phyloP scores from a whole-genome alignment of 1,140 invertebrate species.

The Dendroctonus ponderosae region DNA sequence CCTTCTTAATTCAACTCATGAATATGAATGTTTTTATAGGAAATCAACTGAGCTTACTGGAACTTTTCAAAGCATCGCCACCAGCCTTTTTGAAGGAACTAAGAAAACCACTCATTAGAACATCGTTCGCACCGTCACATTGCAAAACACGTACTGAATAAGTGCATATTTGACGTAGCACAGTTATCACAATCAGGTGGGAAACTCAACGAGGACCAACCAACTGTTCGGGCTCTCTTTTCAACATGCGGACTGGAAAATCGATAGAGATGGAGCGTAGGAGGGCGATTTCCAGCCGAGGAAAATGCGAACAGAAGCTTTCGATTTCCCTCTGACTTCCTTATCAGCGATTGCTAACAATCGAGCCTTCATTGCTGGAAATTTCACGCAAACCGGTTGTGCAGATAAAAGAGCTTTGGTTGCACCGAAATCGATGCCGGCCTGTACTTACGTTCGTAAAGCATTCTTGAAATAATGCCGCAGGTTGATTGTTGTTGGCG shows the following conservation, averaged over 20 bases:
- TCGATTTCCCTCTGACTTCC: too few species aligned
- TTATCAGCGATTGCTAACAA: too few species aligned
- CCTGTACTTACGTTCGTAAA: constrained; percentile 43
- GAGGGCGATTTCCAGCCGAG: too few species aligned
- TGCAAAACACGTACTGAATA: constrained; percentile 29
- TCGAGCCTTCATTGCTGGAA: too few species aligned
- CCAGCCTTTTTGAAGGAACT: constrained; percentile 46
- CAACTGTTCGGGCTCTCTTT: too few species aligned
- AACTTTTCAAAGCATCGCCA: constrained; percentile 34
- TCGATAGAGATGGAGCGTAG: too few species aligned
- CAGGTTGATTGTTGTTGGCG: constrained; percentile 46
- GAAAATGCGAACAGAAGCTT: too few species aligned
- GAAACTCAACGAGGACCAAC: not conserved
- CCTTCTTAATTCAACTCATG: too few species aligned
- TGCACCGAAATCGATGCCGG: not conserved
- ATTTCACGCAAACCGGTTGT: too few species aligned
- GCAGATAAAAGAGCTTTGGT: too few species aligned
- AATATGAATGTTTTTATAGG: too few species aligned
- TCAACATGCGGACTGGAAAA: too few species aligned
- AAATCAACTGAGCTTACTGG: constrained; percentile 18
- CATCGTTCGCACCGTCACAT: constrained; percentile 32
- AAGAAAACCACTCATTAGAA: constrained; percentile 47
- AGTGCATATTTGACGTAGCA: constrained; percentile 32
- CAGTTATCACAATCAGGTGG: constrained; percentile 14
- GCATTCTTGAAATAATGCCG: constrained; percentile 44